Evolutionary conservation across 2,113 vertebrate species (phyloP), one percentile per base, ranked within the genome.

Genomic region (Macroglossus sobrinus): DNA sequence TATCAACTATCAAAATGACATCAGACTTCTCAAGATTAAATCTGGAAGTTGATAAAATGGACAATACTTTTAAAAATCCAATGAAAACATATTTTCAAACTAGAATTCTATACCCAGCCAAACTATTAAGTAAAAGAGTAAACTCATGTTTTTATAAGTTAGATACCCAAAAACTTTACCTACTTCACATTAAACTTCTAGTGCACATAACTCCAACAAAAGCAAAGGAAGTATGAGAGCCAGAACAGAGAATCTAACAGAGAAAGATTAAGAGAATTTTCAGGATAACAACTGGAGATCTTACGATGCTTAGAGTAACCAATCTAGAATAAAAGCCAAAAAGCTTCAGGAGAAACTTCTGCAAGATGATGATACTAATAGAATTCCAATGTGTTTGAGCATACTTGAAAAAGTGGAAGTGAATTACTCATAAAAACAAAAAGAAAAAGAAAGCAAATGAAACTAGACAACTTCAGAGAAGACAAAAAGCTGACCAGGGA

Each of bases 281-380:
- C 7, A 87, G 18, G 18, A 61, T 69, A 86, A 86, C 28, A 71
- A 82, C 87, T 35, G 45, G 22, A 75, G 3, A 55, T 3, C 26
- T 35, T 15, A 64, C 50, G 28, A 91, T 96, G 66, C 43, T 75
- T 38, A 86, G 18, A 74, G 45, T 47, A 76, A 96, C 43, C 30
- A 91, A 55, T 76, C 22, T 90, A 91, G 35, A 87, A 81, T 59
- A 86, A 81, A 76, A 16, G 45, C 53, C 33, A 95, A 80, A 94
- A 93, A 84, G n/a, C 61, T 93, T 53, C 26, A 76, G 26, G 13
- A 80, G 12, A 93, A 50, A 93, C 26, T 68, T 84, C 74, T 30
- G 24, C 22, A 76, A 86, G 69, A 68, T 59, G 72, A 71, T 19
- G 66, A 86, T 45, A 76, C 4, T 80, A 69, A 63, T 26, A 59